Conservation (phyloP, 2,888 invertebrate species). For the Hyppa rectilinea region DNA sequence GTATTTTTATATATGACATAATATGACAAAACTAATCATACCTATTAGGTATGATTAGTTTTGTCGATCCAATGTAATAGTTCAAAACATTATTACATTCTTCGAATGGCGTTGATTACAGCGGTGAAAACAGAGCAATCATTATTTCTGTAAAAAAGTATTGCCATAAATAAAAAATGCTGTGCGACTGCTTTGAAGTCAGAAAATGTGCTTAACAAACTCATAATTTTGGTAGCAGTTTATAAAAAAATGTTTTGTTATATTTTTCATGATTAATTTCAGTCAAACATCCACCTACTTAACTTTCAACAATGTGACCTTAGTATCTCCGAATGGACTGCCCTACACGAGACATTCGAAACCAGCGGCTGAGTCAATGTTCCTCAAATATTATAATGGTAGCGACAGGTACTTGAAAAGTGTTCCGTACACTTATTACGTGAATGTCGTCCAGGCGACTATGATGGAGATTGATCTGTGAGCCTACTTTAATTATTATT, state of each 20-base stretch:
- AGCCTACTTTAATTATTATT: conserved; percentile 32
- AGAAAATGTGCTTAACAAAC: not conserved
- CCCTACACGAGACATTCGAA: conserved; percentile 78
- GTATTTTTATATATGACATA: too few relatives aligned
- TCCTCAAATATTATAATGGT: conserved; percentile 85
- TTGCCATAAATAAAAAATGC: not conserved
- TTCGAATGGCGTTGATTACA: not conserved
- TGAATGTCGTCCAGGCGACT: conserved; percentile 91
- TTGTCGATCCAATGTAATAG: too few relatives aligned
- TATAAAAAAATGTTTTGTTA: not conserved
- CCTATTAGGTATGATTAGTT: too few relatives aligned
- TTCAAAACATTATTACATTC: not conserved
- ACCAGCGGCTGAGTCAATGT: conserved; percentile 83
- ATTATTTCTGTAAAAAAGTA: not conserved
- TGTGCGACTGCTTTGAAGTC: not conserved
- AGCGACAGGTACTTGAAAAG: conserved; percentile 88
- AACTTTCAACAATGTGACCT: conserved; percentile 92
- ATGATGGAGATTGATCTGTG: conserved; percentile 91
- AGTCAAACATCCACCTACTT: conserved; percentile 86
- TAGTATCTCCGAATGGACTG: conserved; percentile 92
- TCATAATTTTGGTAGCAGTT: not conserved
- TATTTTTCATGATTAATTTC: conserved; percentile 56
- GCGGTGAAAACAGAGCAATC: not conserved
- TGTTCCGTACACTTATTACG: conserved; percentile 91
- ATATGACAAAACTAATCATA: too few relatives aligned